Conservation (phyloP, 1,140 invertebrate genomes). For the Panagrolaimus sp. region DNA sequence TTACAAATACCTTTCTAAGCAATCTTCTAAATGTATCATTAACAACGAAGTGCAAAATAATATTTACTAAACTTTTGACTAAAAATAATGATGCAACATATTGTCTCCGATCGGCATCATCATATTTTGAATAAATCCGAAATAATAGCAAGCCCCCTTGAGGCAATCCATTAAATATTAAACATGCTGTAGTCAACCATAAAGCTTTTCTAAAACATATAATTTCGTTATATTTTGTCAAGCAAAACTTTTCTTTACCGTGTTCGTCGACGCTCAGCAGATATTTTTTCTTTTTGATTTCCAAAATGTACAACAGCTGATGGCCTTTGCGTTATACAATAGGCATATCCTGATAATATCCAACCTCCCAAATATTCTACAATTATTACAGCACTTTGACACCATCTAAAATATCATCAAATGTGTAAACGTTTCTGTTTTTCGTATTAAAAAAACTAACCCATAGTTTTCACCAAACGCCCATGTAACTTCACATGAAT, state of each 20-base stretch:
- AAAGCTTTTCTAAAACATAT: no score
- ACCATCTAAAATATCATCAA: background rate
- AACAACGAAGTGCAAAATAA: no score
- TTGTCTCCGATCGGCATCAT: no score
- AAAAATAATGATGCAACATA: no score
- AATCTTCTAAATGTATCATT: no score
- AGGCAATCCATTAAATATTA: no score
- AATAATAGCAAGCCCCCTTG: no score
- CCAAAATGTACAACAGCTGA: slow-evolving; percentile 1
- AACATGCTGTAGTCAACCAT: no score
- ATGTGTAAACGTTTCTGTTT: background rate
- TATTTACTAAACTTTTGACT: no score
- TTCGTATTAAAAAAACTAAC: slow-evolving; percentile 20
- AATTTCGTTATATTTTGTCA: no score
- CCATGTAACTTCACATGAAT: slow-evolving; percentile 34
- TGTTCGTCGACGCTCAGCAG: background rate
- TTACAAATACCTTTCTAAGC: no score
- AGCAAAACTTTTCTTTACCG: background rate
- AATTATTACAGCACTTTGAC: slow-evolving; percentile 9
- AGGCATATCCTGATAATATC: background rate
- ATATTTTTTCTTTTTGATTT: slow-evolving; percentile 8
- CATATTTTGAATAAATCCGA: no score
- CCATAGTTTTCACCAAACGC: slow-evolving; percentile 37
- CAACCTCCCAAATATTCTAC: background rate
- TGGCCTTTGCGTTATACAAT: background rate